Base-by-base conservation (phyloP, 1,140 invertebrate genomes). In the Amphibalanus amphitrite region DNA sequence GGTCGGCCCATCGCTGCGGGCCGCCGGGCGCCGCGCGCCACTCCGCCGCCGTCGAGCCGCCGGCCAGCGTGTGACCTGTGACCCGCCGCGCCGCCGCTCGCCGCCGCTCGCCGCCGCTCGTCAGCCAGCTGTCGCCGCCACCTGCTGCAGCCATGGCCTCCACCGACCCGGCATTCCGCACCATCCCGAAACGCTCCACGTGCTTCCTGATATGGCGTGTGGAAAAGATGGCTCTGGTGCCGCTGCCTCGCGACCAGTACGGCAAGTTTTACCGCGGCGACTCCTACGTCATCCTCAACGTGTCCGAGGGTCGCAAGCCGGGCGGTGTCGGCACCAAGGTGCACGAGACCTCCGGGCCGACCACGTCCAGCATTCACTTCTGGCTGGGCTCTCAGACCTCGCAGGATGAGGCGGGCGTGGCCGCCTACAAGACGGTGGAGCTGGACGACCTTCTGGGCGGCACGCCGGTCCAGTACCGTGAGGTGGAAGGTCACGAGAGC, bases 201-300 rank as follows among this genome's bases (percentile, higher is more conserved):
- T 85, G 84, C 40, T 92, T 93, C 81, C 83, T 88, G 40, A 83
- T 92, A 13, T 93, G 90, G 90, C 86, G 86, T 79, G 85, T 92
- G 71, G 89, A 92, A 90, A 90, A 92, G 76, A 83, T 92, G 76
- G 85, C 87, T 47, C 84, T 92, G 15, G 87, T 90, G 68, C 82
- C 90, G n/a, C 81, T 93, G 23, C 85, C 90, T 28, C 85, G 85
- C 76, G 86, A 87, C 71, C 87, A 91, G 78, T 91, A 91, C 81
- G 92, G 92, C 29, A 88, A 84, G 70, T 95, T 95, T 81, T 88
- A 89, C 79, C 88, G 90, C 76, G 88, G 88, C 30, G 91, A 93
- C 74, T 90, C 90, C 0, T 95, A 95, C 79, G 86, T 95, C 69
- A 82, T 95, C 74, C 89, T 92, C 77, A 89, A 89, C 23, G 89